These are phyloP conservation scores for Olivierus martensii DNA, from an alignment of 1,140 invertebrate species.

Conservation along the genomic window DNA sequence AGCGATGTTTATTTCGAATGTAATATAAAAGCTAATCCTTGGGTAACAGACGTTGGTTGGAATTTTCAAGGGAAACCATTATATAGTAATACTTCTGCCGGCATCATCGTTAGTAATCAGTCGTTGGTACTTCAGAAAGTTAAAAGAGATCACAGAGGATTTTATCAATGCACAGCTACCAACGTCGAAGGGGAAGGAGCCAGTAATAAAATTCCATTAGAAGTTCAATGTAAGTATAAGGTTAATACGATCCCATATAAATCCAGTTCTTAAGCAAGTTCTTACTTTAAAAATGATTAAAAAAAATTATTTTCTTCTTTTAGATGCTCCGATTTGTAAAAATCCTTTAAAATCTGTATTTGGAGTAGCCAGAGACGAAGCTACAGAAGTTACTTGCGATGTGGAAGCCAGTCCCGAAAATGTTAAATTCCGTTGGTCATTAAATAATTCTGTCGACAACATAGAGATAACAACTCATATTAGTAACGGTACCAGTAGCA, in stretches of 20 bases:
- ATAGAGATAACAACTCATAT: constrained; percentile 8
- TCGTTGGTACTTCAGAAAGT: constrained; percentile 24
- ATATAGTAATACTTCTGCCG: constrained; percentile 8
- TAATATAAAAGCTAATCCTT: constrained; percentile 33
- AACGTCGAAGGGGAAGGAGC: constrained; percentile 21
- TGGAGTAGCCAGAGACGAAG: constrained; percentile 76
- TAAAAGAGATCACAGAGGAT: constrained; percentile 20
- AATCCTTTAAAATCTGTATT: constrained; percentile 54
- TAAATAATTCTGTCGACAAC: constrained; percentile 54
- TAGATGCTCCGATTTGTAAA: constrained; percentile 73
- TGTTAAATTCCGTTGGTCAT: constrained; percentile 19
- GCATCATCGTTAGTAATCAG: constrained; percentile 24
- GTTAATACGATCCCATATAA: neutral
- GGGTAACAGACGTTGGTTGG: constrained; percentile 19
- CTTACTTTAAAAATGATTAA: neutral
- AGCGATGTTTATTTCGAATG: constrained; percentile 83
- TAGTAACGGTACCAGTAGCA: constrained; percentile 3
- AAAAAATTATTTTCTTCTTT: constrained; percentile 5
- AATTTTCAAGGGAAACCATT: constrained; percentile 10
- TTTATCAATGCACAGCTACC: constrained; percentile 21
- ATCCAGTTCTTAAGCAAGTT: neutral
- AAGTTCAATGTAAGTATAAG: constrained; percentile 20
- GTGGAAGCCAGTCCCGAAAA: constrained; percentile 21
- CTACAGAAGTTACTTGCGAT: constrained; percentile 68
- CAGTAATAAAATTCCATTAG: constrained; percentile 15